phyloP scores from a whole-genome alignment of 2,888 invertebrate genomes.

The Napeogenes inachia region DNA sequence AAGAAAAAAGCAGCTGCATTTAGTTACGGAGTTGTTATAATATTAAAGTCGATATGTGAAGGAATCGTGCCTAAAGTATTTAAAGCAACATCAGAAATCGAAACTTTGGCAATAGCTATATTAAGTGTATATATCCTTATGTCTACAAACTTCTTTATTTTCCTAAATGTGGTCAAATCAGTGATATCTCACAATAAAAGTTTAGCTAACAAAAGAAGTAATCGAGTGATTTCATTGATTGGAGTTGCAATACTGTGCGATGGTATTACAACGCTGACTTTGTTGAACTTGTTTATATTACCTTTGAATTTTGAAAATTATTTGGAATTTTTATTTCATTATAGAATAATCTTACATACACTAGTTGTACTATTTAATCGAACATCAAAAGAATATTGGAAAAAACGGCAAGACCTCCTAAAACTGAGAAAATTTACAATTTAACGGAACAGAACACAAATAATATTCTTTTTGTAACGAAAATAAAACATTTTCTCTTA shows the following conservation, averaged over 20 bases:
- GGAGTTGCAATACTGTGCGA: constrained; percentile 27
- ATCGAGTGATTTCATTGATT: constrained; percentile 9
- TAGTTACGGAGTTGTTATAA: constrained; percentile 17
- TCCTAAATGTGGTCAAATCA: constrained; percentile 19
- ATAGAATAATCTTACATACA: constrained; percentile 22
- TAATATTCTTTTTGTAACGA: too few relatives aligned
- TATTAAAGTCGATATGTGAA: constrained; percentile 17
- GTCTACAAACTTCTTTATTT: constrained; percentile 19
- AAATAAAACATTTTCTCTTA: too few relatives aligned
- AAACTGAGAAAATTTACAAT: not conserved
- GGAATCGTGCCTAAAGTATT: constrained; percentile 16
- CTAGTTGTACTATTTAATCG: constrained; percentile 25
- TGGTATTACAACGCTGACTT: constrained; percentile 8
- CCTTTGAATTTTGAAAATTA: not conserved
- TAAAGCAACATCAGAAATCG: not conserved
- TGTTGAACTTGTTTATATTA: not conserved
- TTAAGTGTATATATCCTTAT: constrained; percentile 16
- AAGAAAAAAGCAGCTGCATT: constrained; percentile 22
- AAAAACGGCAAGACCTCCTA: constrained; percentile 6
- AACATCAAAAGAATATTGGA: constrained; percentile 28
- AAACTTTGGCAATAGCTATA: constrained; percentile 1
- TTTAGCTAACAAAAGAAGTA: constrained; percentile 4
- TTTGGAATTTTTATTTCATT: constrained; percentile 1
- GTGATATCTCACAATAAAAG: constrained; percentile 18
- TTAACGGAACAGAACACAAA: too few relatives aligned